Percentiles rank a stretch among this genome's conserved stretches.
phyloP scores from a whole-genome alignment of 2,888 invertebrate genomes.

The Macropis europaea region DNA sequence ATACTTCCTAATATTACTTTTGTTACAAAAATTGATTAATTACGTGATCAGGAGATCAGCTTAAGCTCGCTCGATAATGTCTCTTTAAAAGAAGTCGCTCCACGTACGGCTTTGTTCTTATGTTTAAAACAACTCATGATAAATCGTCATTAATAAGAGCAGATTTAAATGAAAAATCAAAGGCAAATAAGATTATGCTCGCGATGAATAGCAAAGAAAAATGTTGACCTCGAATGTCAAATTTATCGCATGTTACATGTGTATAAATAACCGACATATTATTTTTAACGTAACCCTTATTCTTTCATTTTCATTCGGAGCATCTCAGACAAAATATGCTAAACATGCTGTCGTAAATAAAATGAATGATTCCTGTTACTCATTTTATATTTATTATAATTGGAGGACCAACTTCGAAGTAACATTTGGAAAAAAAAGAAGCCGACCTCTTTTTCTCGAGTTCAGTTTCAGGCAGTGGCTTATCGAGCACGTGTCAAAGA shows the following conservation, averaged over 20 bases:
- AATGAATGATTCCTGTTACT: background rate
- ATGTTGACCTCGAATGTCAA: background rate
- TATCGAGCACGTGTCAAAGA: conserved; percentile 25
- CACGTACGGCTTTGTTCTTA: background rate
- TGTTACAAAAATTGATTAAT: too few species aligned
- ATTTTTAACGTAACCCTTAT: too few species aligned
- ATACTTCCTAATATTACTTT: too few species aligned
- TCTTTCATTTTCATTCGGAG: too few species aligned
- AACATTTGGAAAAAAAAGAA: background rate
- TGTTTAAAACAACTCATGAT: background rate
- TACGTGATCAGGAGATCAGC: too few species aligned
- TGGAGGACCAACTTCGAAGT: background rate
- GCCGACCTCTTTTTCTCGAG: background rate
- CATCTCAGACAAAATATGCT: too few species aligned
- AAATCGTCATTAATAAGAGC: background rate
- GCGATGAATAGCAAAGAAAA: background rate
- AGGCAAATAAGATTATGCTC: background rate
- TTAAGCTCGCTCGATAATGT: background rate
- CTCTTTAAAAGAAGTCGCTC: background rate
- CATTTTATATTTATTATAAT: background rate
- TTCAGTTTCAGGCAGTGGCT: background rate
- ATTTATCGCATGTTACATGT: conserved; percentile 8
- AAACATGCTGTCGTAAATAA: too few species aligned
- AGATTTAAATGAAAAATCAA: conserved; percentile 2
- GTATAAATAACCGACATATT: background rate